A percentile compares a stretch with the other conserved stretches of the same genome.
These are phyloP conservation scores for Ganaspis sp. DNA, from an alignment of 1,140 invertebrate genomes.

Conservation along the genomic window DNA sequence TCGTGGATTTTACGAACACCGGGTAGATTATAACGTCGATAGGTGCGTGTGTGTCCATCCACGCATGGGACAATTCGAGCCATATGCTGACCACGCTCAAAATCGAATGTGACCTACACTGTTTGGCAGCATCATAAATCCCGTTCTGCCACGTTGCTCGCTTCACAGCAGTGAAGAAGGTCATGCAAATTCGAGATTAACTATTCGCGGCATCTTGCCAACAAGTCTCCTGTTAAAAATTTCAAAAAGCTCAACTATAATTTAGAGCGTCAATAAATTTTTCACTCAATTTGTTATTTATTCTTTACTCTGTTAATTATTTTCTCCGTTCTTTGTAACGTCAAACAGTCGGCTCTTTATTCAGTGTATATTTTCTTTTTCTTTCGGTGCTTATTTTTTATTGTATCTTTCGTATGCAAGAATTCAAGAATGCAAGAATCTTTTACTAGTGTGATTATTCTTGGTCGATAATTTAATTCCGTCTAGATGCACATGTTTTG, in stretches of 20 bases:
- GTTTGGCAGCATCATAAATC: constrained; percentile 49
- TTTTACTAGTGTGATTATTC: too few species aligned
- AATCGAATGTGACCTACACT: constrained; percentile 50
- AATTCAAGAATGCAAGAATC: too few species aligned
- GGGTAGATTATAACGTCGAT: constrained; percentile 66
- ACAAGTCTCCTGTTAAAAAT: neutral
- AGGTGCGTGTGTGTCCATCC: constrained; percentile 43
- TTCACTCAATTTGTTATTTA: neutral
- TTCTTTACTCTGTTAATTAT: too few species aligned
- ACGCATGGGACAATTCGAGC: constrained; percentile 43
- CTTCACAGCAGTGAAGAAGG: neutral
- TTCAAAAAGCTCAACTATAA: neutral
- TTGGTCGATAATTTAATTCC: too few species aligned
- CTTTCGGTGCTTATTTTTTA: too few species aligned
- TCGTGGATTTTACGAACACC: constrained; percentile 69
- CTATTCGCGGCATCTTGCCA: neutral
- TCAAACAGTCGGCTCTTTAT: too few species aligned
- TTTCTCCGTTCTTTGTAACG: too few species aligned
- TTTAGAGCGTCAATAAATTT: neutral
- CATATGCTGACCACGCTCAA: constrained; percentile 45
- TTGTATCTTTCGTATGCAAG: too few species aligned
- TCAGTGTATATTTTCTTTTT: too few species aligned
- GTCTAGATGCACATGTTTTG: too few species aligned
- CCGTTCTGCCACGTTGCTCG: neutral
- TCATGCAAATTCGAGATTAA: constrained; percentile 22